These are phyloP conservation scores for Motacilla tschutschensis DNA, from an alignment of 2,113 vertebrate species.

Conservation along the genomic window DNA sequence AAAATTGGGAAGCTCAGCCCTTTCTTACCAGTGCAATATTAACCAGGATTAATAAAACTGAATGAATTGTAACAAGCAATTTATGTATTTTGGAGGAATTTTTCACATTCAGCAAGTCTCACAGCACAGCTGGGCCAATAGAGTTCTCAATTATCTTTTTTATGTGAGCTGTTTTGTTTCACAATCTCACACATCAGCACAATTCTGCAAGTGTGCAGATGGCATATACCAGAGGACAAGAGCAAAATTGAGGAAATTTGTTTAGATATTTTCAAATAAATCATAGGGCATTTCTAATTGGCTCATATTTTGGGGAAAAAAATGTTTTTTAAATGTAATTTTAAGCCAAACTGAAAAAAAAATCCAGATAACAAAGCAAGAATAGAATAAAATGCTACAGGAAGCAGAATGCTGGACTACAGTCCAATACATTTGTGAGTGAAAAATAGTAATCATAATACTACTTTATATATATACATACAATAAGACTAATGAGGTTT, in stretches of 20 bases:
- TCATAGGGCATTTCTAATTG: neutral
- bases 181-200: constrained; percentile 28
- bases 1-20: neutral
- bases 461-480: neutral
- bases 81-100: constrained; percentile 11
- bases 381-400: neutral
- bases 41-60: constrained; percentile 39
- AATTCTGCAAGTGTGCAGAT: constrained; percentile 36
- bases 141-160: constrained; percentile 37
- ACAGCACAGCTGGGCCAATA: constrained; percentile 27
- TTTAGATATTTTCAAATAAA: constrained; percentile 17
- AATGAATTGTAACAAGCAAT: constrained; percentile 32
- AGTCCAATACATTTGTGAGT: neutral
- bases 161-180: constrained; percentile 27
- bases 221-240: neutral
- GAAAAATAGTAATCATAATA: neutral
- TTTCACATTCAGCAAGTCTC: constrained; percentile 38
- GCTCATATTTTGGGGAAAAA: neutral
- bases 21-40: neutral
- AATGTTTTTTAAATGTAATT: neutral
- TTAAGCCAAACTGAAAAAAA: neutral
- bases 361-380: neutral
- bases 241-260: constrained; percentile 5
- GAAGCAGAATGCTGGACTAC: neutral
- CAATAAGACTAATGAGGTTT: neutral